phyloP scores from a whole-genome alignment of 2,888 invertebrate genomes.

The Drosophila tanythrix region DNA sequence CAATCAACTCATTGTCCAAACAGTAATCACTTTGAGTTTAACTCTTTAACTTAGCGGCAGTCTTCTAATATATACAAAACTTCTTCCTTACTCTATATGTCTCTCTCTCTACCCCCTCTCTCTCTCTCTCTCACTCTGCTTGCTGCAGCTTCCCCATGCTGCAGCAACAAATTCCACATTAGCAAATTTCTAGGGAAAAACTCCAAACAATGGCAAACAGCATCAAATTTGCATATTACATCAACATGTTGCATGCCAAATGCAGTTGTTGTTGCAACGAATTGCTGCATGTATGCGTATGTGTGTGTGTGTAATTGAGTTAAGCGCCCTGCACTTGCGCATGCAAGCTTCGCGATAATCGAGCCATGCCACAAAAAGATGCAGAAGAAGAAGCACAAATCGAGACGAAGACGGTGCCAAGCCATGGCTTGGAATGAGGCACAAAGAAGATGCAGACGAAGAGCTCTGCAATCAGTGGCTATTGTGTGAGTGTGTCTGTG shows the following conservation, averaged over 20 bases:
- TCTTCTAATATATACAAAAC: not conserved
- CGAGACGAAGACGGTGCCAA: conserved; percentile 6
- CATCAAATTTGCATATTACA: conserved; percentile 77
- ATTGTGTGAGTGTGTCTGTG: conserved; percentile 46
- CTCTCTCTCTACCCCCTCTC: not conserved
- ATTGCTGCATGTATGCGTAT: conserved; percentile 60
- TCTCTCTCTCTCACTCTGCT: conserved; percentile 6
- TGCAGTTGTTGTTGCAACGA: conserved; percentile 51
- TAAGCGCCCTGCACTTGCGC: conserved; percentile 56
- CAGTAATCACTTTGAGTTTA: not conserved
- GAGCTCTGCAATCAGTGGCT: conserved; percentile 53
- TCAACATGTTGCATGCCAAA: conserved; percentile 76
- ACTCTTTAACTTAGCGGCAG: not conserved
- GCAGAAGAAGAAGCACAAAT: not conserved
- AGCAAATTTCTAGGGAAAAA: conserved; percentile 63
- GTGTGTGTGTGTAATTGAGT: conserved; percentile 64
- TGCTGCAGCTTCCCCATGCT: conserved; percentile 45
- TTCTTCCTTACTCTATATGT: not conserved
- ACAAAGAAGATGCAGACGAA: conserved; percentile 24
- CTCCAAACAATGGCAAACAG: conserved; percentile 62
- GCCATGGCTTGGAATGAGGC: conserved; percentile 9
- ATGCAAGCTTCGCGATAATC: conserved; percentile 48
- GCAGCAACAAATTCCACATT: conserved; percentile 31
- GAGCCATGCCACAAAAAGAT: conserved; percentile 56
- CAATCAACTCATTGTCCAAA: not conserved